Percentiles rank a stretch among this genome's conserved stretches.
Evolutionary conservation across 2,113 vertebrate species (phyloP).

Genomic region (Seriola dumerili): DNA sequence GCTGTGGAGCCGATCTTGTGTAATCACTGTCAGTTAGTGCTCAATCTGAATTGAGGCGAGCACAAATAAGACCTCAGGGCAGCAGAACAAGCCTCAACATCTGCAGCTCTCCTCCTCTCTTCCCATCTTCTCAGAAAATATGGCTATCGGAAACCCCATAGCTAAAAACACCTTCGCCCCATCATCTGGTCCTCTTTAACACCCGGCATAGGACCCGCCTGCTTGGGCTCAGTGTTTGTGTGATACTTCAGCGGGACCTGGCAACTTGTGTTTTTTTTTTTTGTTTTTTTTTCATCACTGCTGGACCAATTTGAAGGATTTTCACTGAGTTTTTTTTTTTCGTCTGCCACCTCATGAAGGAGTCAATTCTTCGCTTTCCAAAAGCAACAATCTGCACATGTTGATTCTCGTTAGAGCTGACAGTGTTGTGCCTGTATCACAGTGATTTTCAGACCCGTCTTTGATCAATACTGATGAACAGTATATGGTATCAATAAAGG

Average conservation of each 20-base stretch:
- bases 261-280: constrained; percentile 46
- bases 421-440: constrained; percentile 20
- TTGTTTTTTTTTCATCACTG: constrained; percentile 42
- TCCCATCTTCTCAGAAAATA: constrained; percentile 57
- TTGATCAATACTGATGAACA: constrained; percentile 18
- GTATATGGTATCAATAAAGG: constrained; percentile 21
- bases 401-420: constrained; percentile 43
- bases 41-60: constrained; percentile 43
- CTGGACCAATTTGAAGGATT: constrained; percentile 64
- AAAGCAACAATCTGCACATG: constrained; percentile 63
- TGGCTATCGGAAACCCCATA: constrained; percentile 49
- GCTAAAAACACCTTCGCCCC: constrained; percentile 54
- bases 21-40: constrained; percentile 32
- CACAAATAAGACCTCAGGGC: constrained; percentile 52
- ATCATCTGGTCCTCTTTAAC: constrained; percentile 79
- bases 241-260: constrained; percentile 61
- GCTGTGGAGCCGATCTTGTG: constrained; percentile 16
- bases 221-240: constrained; percentile 36
- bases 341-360: constrained; percentile 61
- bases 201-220: constrained; percentile 42
- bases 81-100: constrained; percentile 62
- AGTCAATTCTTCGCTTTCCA: constrained; percentile 65
- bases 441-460: constrained; percentile 18
- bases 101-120: constrained; percentile 58
- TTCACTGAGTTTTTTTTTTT: constrained; percentile 35